phyloP scores from a whole-genome alignment of 2,888 invertebrate species.

The Drosophila multiciliata region DNA sequence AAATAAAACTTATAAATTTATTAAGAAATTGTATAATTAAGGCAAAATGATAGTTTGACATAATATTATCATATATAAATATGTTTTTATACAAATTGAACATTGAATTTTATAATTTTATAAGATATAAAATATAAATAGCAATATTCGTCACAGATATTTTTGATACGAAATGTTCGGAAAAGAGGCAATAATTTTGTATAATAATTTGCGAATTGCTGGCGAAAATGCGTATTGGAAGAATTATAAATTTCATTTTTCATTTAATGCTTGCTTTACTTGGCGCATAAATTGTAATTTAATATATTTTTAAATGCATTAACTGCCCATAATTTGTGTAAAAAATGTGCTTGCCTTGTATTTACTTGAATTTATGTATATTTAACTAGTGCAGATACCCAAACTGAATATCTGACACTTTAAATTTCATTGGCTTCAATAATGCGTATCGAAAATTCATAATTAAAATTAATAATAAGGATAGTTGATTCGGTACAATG shows the following conservation, averaged over 20 bases:
- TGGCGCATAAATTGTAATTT: constrained; percentile 43
- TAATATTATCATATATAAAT: not conserved
- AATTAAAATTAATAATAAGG: not conserved
- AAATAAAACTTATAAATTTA: not conserved
- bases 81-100: not conserved
- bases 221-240: constrained; percentile 24
- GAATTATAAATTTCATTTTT: not conserved
- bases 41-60: not conserved
- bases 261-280: constrained; percentile 3
- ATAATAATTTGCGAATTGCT: constrained; percentile 7
- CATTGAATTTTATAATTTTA: not conserved
- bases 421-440: constrained; percentile 2
- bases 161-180: not conserved
- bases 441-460: not conserved
- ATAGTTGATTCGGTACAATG: not conserved
- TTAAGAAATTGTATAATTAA: not conserved
- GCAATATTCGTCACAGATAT: not conserved
- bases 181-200: not conserved
- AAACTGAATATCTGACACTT: constrained; percentile 12
- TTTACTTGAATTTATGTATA: constrained; percentile 20
- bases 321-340: constrained; percentile 33
- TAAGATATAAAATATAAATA: not conserved
- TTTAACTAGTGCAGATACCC: not conserved
- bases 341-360: constrained; percentile 39
- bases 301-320: constrained; percentile 41